Percentiles rank a stretch among this genome's conserved stretches.
Conservation (phyloP, 2,888 invertebrate genomes). For the Buathra laborator region DNA sequence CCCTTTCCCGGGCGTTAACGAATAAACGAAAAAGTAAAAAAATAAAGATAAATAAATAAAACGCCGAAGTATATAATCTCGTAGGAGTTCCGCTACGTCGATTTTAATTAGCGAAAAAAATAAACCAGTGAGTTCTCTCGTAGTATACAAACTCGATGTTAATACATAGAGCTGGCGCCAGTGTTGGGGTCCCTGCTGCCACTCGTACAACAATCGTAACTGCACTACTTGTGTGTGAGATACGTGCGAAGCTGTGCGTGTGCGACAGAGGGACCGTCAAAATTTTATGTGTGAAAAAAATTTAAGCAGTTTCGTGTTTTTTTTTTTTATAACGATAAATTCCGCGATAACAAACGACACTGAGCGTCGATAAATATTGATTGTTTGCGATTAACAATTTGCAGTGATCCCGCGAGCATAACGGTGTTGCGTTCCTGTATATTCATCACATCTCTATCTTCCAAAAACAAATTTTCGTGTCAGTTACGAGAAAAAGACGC, state of each 20-base stretch:
- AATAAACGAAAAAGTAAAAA: slow-evolving; percentile 53
- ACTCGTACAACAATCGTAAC: slow-evolving; percentile 55
- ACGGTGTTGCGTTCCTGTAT: slow-evolving; percentile 57
- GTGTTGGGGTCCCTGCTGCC: slow-evolving; percentile 28
- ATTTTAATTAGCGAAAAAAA: background rate
- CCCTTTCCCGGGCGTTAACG: slow-evolving; percentile 28
- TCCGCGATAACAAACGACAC: too few species aligned
- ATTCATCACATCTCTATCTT: slow-evolving; percentile 24
- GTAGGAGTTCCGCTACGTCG: background rate
- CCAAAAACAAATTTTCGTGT: slow-evolving; percentile 36
- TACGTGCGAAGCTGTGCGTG: slow-evolving; percentile 31
- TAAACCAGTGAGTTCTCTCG: background rate
- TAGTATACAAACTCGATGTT: background rate
- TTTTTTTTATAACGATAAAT: background rate
- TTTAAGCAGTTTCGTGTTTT: slow-evolving; percentile 1
- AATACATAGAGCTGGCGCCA: slow-evolving; percentile 15
- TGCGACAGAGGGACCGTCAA: slow-evolving; percentile 51
- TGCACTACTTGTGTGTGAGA: slow-evolving; percentile 31
- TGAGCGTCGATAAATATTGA: background rate
- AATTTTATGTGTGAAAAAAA: slow-evolving; percentile 41
- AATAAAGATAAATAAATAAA: slow-evolving; percentile 41
- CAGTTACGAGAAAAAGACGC: background rate
- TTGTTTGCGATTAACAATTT: slow-evolving; percentile 26
- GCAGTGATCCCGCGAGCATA: slow-evolving; percentile 61
- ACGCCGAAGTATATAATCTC: too few species aligned